Base-by-base conservation (phyloP, 1,140 invertebrate genomes). In the Trichoplusia ni region DNA sequence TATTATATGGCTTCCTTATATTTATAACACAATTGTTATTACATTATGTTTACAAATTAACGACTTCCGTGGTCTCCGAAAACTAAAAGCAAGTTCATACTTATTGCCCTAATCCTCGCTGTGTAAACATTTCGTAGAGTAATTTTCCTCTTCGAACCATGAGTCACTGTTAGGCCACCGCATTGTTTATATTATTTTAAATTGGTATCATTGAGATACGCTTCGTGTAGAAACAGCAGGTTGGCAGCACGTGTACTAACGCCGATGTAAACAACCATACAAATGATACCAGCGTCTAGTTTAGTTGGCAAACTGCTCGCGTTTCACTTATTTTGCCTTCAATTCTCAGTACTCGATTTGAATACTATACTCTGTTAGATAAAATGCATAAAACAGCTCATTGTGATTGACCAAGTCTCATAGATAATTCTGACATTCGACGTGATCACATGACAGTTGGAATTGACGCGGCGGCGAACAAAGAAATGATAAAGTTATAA, bases 401-500 rank as follows among this genome's bases (percentile, higher is more conserved):
- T 29, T 18, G 19, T 44, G 4, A 19, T 18, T 44, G 44, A 16
- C 25, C 44, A 13, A 47, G 44, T 47, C 9, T 47, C 44, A n/a
- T 27, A 19, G 29, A 33, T 51, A 51, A 11, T 21, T 51, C 8
- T 51, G 19, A 11, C 9, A 13, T n/a, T 11, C 16, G n/a, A n/a
- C n/a, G n/a, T n/a, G n/a, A n/a, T n/a, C n/a, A 23, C 33, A 38
- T 60, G 56, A 33, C 56, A 60, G 13, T 42, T 33, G 42, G 19
- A 27, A 59, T 60, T 47, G 56, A 46, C 56, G 64, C 19, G 46
- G 47, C 9, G 47, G 23, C 25, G 38, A 29, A 67, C 61, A 69
- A 61, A 64, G 46, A 54, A 42, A 18, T 53, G 58, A 61, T 61
- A 53, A 49, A 44, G 53, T 19, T 44, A 60, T 64, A 59, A 68